A percentile compares a stretch with the other conserved stretches of the same genome.
phyloP scores from a whole-genome alignment of 2,113 vertebrate species.

The Tachuris rubrigastra region DNA sequence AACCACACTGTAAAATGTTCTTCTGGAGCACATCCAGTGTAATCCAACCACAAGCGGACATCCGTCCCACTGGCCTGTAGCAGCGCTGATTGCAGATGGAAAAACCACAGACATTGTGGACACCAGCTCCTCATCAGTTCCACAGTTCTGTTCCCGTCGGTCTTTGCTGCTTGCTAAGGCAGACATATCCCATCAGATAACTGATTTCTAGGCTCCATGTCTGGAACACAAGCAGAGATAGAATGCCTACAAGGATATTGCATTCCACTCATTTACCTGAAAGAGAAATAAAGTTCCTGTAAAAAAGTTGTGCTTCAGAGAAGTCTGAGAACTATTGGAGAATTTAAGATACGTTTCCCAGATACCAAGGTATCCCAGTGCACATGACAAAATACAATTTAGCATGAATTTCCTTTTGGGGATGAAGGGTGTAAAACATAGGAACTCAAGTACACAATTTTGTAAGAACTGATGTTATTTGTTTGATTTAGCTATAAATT shows the following conservation, averaged over 20 bases:
- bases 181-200: background rate
- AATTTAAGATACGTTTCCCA: background rate
- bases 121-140: background rate
- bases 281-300: background rate
- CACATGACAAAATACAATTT: background rate
- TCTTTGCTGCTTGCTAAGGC: background rate
- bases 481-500: background rate
- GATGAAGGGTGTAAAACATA: background rate
- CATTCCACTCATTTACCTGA: background rate
- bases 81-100: background rate
- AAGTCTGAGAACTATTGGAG: background rate
- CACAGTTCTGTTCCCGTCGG: background rate
- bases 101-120: rapidly evolving
- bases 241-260: background rate
- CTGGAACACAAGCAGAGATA: background rate
- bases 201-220: background rate
- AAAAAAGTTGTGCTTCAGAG: background rate
- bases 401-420: background rate
- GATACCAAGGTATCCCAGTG: background rate
- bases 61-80: background rate
- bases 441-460: background rate
- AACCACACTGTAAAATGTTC: background rate
- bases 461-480: background rate
- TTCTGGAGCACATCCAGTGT: background rate
- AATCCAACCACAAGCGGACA: background rate